phyloP scores from a whole-genome alignment of 2,113 vertebrate species.

The Myocastor coypus region DNA sequence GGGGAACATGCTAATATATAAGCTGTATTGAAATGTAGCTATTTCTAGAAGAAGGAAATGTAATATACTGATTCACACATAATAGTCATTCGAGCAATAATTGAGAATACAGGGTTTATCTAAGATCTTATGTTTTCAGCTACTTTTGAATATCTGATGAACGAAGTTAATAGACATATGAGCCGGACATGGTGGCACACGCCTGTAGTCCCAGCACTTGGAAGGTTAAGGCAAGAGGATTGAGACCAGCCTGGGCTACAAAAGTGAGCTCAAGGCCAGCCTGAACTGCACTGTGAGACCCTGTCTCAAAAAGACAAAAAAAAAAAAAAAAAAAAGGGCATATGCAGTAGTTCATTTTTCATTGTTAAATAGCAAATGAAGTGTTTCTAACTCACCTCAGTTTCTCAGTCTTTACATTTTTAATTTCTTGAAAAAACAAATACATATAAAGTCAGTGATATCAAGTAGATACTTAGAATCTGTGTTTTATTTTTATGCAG shows the following conservation, averaged over 20 bases:
- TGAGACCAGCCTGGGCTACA: too few relatives aligned
- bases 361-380: constrained; percentile 56
- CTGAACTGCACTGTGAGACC: too few relatives aligned
- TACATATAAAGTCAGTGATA: background rate
- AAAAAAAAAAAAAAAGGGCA: too few relatives aligned
- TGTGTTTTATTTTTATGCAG: background rate
- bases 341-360: constrained; percentile 35
- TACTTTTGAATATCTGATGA: constrained; percentile 52
- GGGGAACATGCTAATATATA: constrained; percentile 44
- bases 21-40: constrained; percentile 60
- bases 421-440: constrained; percentile 36
- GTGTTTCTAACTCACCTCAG: constrained; percentile 46
- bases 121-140: constrained; percentile 54
- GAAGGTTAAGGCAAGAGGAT: too few relatives aligned
- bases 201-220: too few relatives aligned
- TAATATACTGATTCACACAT: constrained; percentile 35
- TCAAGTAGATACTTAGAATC: constrained; percentile 32
- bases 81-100: constrained; percentile 47
- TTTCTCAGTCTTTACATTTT: constrained; percentile 38
- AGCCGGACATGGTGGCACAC: too few relatives aligned
- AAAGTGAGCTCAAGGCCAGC: too few relatives aligned
- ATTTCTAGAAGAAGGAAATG: constrained; percentile 50
- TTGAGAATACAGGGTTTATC: constrained; percentile 40
- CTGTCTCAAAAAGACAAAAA: too few relatives aligned
- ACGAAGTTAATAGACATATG: background rate